Percentiles rank a stretch among this genome's conserved stretches.
Conservation (phyloP, 2,888 invertebrate species). For the Hemicrepidius hirtus region DNA sequence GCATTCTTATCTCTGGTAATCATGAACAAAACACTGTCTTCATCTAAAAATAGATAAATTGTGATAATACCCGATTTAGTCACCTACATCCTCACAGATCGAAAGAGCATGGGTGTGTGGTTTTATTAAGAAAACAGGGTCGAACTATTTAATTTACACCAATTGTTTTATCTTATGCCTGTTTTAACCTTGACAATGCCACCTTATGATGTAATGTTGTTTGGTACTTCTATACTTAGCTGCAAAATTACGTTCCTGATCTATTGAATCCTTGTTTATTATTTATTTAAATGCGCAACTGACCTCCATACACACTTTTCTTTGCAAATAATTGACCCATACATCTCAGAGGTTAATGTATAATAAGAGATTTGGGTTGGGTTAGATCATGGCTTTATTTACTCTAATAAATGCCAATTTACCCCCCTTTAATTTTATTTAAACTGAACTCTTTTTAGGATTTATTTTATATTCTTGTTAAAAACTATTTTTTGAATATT, state of each 20-base stretch:
- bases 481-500: no score
- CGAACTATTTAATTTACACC: constrained; percentile 30
- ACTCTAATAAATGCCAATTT: no score
- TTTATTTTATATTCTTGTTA: no score
- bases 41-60: constrained; percentile 22
- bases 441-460: no score
- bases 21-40: constrained; percentile 1
- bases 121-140: constrained; percentile 5
- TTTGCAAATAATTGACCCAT: constrained; percentile 32
- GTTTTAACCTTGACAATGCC: constrained; percentile 47
- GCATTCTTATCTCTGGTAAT: constrained; percentile 4
- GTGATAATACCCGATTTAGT: constrained; percentile 19
- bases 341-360: constrained; percentile 4
- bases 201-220: constrained; percentile 47
- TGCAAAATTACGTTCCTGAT: not conserved
- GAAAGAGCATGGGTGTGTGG: constrained; percentile 19
- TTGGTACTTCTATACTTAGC: constrained; percentile 15
- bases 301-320: constrained; percentile 30
- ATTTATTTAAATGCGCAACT: constrained; percentile 27
- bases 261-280: constrained; percentile 20
- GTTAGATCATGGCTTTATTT: constrained; percentile 33
- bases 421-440: no score
- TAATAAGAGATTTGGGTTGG: constrained; percentile 23
- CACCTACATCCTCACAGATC: constrained; percentile 22
- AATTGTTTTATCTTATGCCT: constrained; percentile 31